Evolutionary conservation across 2,888 invertebrate species (phyloP), one percentile per base, ranked within the genome.

Genomic region (Miltochrista miniata): DNA sequence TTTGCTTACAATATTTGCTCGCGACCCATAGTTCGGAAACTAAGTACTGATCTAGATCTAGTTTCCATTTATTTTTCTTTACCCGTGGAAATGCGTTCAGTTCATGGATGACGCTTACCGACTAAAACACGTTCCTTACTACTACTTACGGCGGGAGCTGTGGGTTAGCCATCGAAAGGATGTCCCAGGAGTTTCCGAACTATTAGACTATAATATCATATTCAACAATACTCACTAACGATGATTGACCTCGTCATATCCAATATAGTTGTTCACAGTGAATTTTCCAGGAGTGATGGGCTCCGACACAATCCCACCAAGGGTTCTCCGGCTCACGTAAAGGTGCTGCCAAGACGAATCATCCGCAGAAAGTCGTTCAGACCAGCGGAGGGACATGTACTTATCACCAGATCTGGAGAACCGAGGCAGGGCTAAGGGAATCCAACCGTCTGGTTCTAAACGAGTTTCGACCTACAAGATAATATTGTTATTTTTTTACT

Each of bases 381-480:
- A 88, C 90, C 90, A 90, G 30, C 88, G 79, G 10, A 84, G 78
- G 3, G 89, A 88, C 10, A 93, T 64, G 69, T 85, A 88, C 61
- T 81, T 83, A 41, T 87, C 80, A 0, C 92, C 93, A 18, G 70
- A 63, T 1, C 85, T 75, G 41, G 90, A 90, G 70, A 93, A 94
- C 0, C 89, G 77, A 0, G 95, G 95, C 1, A 93, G 80, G 0
- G 92, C 90, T 0, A 94, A 87, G 0, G 93, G 92, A 0, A 96
- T 85, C 96, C 96, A 97, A 0, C 96, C 96, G 1, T 93, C 85
- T 0, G 92, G 82, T 65, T 95, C 93, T 13, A 83, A 70, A 2
- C 94, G 84, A 7, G 83, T 81, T 15, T 90, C 90, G 47, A 92
- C 88, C 93, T 93, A 39, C 9, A 48, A 57, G 43, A 13, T 46